Evolutionary conservation across 1,140 invertebrate genomes (phyloP), one percentile per base, ranked within the genome.

Genomic region (Globodera rostochiensis): DNA sequence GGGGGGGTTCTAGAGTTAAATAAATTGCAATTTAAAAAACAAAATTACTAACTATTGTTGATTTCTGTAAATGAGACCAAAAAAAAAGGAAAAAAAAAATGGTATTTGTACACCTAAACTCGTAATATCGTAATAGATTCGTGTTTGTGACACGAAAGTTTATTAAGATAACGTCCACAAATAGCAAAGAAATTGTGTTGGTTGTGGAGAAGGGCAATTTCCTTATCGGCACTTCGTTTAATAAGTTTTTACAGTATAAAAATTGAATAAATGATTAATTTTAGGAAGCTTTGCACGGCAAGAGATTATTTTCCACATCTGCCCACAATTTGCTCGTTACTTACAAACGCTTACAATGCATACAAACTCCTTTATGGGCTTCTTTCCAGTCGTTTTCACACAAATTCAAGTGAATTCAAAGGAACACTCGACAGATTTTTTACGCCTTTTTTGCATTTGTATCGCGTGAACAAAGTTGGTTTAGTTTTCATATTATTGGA

Each of bases 331-430:
- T 46, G 73, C 49, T 71, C 83, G 21, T n/a, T 84, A 8, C 50
- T 84, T 49, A 25, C 50, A 66, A 60, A 70, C 47, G 57, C 79
- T 36, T 84, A 84, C 71, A 74, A 84, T 57, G 57, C 83, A 15
- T 84, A 78, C 46, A 82, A 81, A 75, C 64, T 84, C 36, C 83
- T 85, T 67, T 77, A 85, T 73, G 83, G 83, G 6, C 36, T 71
- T 73, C 60, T 82, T 82, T 11, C 25, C 11, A n/a, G n/a, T 50
- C 47, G 77, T 60, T 81, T 74, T 25, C 47, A 15, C 47, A 11
- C 50, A 6, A 47, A 74, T 25, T 45, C 60, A 25, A 64, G 11
- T n/a, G 45, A 67, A 66, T 83, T 82, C 60, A 84, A 84, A 77
- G 45, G 64, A 21, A 53, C 45, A 36, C 64, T 83, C 45, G 76